Base-by-base conservation (phyloP, 37 sponge, comb jelly and placozoan species). In the Crambe crambe region DNA sequence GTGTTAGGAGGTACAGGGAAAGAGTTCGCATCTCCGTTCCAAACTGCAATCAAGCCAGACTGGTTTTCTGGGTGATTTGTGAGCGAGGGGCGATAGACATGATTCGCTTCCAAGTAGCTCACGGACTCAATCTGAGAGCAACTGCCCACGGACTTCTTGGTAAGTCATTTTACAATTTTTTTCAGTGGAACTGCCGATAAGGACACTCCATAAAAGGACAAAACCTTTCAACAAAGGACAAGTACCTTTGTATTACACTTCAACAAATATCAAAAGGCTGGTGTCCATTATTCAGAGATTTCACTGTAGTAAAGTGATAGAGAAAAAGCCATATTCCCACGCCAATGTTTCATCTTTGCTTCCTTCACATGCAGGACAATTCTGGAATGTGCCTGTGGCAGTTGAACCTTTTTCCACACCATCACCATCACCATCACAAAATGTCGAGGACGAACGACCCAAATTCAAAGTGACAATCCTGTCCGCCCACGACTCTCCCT, bases 331-430 rank as follows among this genome's bases (percentile, higher is more conserved):
- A n/a, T n/a, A n/a, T n/a, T n/a, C n/a, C n/a, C n/a, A n/a, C n/a
- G n/a, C n/a, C n/a, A n/a, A n/a, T n/a, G n/a, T n/a, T n/a, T n/a
- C n/a, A n/a, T n/a, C n/a, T n/a, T n/a, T n/a, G n/a, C n/a, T n/a
- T n/a, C n/a, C n/a, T n/a, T n/a, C n/a, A n/a, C n/a, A n/a, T 47
- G 3, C 78, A 92, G 92, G 88, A 76, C 92, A 92, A 73, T 92
- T 92, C 85, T 92, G 89, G 88, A 92, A 92, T 43, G 63, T 84
- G 3, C 87, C 84, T 10, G 67, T 91, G 6, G 12, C 10, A 15
- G 51, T 47, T 15, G 10, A 47, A 47, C 51, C n/a, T n/a, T n/a
- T n/a, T n/a, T n/a, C n/a, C n/a, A n/a, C n/a, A n/a, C n/a, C n/a
- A n/a, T n/a, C n/a, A n/a, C n/a, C n/a, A n/a, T n/a, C n/a, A n/a